Percentiles rank a stretch among this genome's conserved stretches.
phyloP scores from a whole-genome alignment of 2,113 vertebrate genomes.

The Caranx ignobilis region DNA sequence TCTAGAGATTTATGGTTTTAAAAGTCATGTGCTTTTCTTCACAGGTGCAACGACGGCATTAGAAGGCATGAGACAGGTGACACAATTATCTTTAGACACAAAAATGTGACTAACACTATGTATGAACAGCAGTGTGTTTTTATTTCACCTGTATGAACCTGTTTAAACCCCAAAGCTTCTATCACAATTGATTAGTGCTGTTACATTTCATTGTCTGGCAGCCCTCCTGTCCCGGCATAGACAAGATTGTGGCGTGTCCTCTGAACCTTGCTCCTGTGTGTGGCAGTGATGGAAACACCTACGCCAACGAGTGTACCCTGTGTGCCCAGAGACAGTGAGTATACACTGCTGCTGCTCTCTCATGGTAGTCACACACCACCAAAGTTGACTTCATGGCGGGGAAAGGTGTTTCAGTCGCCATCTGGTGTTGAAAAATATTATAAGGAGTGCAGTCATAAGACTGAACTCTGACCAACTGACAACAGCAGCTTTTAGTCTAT shows the following conservation, averaged over 20 bases:
- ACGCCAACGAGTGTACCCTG: too few species aligned
- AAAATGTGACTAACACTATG: neutral
- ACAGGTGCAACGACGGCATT: constrained; percentile 55
- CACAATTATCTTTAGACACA: neutral
- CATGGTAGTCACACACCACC: too few species aligned
- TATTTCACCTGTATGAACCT: neutral
- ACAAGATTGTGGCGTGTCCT: constrained; percentile 77
- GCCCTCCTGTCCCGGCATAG: constrained; percentile 69
- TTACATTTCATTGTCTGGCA: constrained; percentile 27
- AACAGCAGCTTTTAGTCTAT: too few species aligned
- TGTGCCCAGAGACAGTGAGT: too few species aligned
- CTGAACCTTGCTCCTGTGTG: constrained; percentile 85
- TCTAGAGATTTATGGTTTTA: neutral
- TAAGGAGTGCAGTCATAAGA: too few species aligned
- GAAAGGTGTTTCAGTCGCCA: too few species aligned
- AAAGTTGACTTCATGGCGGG: too few species aligned
- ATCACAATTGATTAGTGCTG: neutral
- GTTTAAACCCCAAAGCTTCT: neutral
- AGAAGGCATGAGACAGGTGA: constrained; percentile 65
- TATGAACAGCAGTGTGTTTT: neutral
- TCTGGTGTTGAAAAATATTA: too few species aligned
- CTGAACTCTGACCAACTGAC: too few species aligned
- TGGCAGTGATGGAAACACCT: constrained; percentile 52
- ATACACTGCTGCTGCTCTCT: too few species aligned
- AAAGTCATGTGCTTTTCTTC: constrained; percentile 3